phyloP scores from a whole-genome alignment of 2,797 vertebrate genomes.

The Hybognathus amarus region DNA sequence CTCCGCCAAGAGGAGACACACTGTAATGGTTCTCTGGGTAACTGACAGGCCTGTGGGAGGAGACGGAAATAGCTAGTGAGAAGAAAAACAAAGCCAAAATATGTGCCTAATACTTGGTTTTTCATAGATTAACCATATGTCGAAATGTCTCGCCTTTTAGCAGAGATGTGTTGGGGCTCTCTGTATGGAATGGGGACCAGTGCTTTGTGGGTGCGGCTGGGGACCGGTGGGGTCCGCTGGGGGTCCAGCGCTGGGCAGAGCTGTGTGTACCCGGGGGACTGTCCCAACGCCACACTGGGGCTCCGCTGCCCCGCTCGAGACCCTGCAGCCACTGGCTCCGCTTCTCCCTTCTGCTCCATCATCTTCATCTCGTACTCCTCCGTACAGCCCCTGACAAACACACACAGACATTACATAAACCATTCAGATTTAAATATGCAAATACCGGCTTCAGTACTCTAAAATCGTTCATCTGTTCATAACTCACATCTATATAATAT shows the following conservation, averaged over 20 bases:
- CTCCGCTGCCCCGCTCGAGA: conserved; percentile 82
- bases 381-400: conserved; percentile 84
- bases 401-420: conserved; percentile 4
- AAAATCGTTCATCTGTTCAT: not conserved
- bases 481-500: not conserved
- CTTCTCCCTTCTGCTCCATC: conserved; percentile 84
- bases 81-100: not conserved
- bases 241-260: conserved; percentile 80
- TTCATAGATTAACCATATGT: not conserved
- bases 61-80: conserved; percentile 21
- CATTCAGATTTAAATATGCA: not conserved
- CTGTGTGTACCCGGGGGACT: conserved; percentile 79
- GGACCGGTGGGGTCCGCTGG: conserved; percentile 76
- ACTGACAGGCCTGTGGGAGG: conserved; percentile 84
- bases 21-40: conserved; percentile 91
- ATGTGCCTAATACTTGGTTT: not conserved
- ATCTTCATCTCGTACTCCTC: conserved; percentile 89
- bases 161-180: conserved; percentile 82
- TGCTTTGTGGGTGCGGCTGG: conserved; percentile 78
- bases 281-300: conserved; percentile 86
- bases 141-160: conserved; percentile 79
- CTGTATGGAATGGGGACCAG: conserved; percentile 81
- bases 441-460: not conserved
- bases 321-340: conserved; percentile 77
- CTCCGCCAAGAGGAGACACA: conserved; percentile 80